Conservation (phyloP, 2,113 vertebrate genomes). For the Mormyrus lacerda region DNA sequence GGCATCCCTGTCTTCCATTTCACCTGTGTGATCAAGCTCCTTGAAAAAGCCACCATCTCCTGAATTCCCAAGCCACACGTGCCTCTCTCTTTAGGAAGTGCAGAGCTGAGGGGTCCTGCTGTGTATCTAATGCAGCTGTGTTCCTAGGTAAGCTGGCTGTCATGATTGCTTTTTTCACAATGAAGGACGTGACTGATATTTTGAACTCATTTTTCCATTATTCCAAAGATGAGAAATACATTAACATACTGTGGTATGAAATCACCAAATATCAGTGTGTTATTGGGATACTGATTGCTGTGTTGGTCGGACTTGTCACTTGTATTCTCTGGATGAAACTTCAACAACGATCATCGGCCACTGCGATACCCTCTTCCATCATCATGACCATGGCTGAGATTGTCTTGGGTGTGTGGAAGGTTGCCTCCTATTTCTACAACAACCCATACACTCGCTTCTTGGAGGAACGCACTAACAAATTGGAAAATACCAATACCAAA, state of each 20-base stretch:
- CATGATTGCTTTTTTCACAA: slow-evolving; percentile 35
- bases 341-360: no score
- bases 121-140: slow-evolving; percentile 29
- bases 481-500: slow-evolving; percentile 57
- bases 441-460: no score
- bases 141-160: slow-evolving; percentile 32
- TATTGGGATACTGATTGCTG: slow-evolving; percentile 56
- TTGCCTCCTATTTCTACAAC: no score
- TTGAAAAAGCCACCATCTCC: no score
- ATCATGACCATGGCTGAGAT: no score
- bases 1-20: neutral
- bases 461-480: slow-evolving; percentile 62
- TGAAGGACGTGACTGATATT: no score
- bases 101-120: slow-evolving; percentile 23
- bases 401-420: no score
- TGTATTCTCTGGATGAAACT: slow-evolving; percentile 62
- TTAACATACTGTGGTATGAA: no score
- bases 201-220: no score
- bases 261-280: slow-evolving; percentile 21
- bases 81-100: slow-evolving; percentile 18
- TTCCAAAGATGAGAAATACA: slow-evolving; percentile 34
- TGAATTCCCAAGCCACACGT: neutral
- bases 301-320: slow-evolving; percentile 54
- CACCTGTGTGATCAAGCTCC: neutral
- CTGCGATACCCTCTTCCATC: no score